Conservation (phyloP, 2,113 vertebrate genomes). For the Rhodinocichla rosea region DNA sequence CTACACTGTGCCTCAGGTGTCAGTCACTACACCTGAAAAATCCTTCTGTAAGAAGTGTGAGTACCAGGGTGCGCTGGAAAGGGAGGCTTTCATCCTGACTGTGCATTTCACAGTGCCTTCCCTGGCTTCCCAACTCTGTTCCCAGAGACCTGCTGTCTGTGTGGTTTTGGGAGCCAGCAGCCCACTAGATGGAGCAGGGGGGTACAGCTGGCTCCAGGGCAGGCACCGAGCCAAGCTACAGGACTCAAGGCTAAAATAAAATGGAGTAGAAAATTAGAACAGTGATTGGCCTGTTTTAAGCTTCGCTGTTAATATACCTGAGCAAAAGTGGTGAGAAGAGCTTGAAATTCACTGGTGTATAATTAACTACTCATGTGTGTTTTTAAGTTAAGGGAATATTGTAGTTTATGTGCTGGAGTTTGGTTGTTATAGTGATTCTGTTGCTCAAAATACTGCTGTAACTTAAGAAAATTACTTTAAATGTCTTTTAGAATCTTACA, state of each 20-base stretch:
- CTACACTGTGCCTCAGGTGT: neutral
- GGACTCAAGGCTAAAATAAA: neutral
- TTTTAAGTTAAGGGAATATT: neutral
- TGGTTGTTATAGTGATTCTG: neutral
- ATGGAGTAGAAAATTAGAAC: slow-evolving; percentile 1
- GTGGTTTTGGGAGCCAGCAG: neutral
- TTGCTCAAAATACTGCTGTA: neutral
- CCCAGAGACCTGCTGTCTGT: neutral
- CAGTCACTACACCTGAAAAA: neutral
- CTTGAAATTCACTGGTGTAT: neutral
- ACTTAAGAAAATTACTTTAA: neutral
- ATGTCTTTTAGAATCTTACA: neutral
- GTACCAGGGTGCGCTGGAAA: neutral
- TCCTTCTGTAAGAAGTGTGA: neutral
- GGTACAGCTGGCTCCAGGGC: neutral
- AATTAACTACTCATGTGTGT: neutral
- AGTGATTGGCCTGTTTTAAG: neutral
- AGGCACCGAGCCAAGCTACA: accelerated
- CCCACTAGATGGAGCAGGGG: slow-evolving; percentile 62
- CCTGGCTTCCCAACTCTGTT: neutral
- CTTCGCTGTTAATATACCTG: neutral
- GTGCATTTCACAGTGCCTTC: neutral
- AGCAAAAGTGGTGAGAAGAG: neutral
- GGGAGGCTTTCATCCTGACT: neutral
- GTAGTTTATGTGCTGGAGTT: neutral